Evolutionary conservation across 2,113 vertebrate genomes (phyloP), one percentile per base, ranked within the genome.

Genomic region (Poeciliopsis prolifica): DNA sequence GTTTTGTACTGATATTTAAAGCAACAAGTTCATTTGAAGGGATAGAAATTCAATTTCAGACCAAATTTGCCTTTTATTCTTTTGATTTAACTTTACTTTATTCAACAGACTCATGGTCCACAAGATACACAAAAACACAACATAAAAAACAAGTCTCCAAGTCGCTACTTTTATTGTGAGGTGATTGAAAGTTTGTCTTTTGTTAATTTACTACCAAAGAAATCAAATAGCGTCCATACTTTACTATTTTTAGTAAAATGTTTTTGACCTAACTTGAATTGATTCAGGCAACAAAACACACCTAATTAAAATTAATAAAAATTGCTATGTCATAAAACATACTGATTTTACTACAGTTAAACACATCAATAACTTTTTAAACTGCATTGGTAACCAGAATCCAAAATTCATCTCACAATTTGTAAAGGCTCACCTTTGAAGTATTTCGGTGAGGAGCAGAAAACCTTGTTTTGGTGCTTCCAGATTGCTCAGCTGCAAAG

Each of bases 401-500:
- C 5, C 44, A 48, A 48, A 48, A 48, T 48, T 22, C 15, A 48
- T 48, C 4, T 48, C 44, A n/a, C 44, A 48, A 48, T 17, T 19
- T 19, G 15, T 48, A 22, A 65, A 19, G 22, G 90, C 78, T 92
- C 89, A 99, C 98, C 96, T 93, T 78, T 96, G 95, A 90, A 99
- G 89, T 86, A 98, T 96, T 89, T 95, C 94, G 42, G 94, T 93
- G 8, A 99, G 95, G 17, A 99, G 95, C 80, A 96, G 89, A 48
- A 99, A 91, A 51, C 97, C 97, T 87, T 96, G 95, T 84, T 95
- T 97, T 30, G 96, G 95, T 71, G 98, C 93, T 66, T 97, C 96
- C 22, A 89, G 73, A 42, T 95, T 97, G 88, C 94, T 95, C 88
- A 95, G 73, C 82, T 75, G 92, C 80, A 97, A 86, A 76, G 92